phyloP scores from a whole-genome alignment of 2,113 vertebrate genomes.

The Cyphomyrus plagiostoma region DNA sequence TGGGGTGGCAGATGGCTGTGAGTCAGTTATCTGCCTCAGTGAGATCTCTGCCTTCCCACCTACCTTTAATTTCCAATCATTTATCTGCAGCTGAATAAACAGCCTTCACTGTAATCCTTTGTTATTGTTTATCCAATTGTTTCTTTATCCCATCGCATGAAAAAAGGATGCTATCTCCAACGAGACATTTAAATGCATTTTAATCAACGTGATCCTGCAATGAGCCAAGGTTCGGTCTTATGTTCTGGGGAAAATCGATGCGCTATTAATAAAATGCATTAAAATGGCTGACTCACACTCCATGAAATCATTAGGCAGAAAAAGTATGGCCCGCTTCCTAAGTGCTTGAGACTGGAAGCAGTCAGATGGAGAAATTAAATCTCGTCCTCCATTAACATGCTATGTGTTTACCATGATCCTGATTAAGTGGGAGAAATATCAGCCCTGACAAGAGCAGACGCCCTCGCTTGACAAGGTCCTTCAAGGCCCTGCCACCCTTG shows the following conservation, averaged over 20 bases:
- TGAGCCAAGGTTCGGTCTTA: neutral
- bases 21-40: neutral
- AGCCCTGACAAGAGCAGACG: neutral
- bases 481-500: neutral
- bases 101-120: neutral
- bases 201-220: neutral
- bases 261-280: slow-evolving; percentile 18
- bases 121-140: neutral
- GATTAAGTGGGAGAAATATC: slow-evolving; percentile 2
- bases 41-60: neutral
- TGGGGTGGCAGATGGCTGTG: too few species aligned
- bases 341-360: neutral
- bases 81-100: neutral
- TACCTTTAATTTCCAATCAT: neutral
- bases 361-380: slow-evolving; percentile 12
- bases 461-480: neutral
- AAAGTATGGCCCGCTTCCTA: neutral
- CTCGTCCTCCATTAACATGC: slow-evolving; percentile 9
- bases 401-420: slow-evolving; percentile 4
- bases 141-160: neutral
- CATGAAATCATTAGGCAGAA: slow-evolving; percentile 16
- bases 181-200: slow-evolving; percentile 12
- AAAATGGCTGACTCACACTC: slow-evolving; percentile 11
- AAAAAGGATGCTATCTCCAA: neutral
- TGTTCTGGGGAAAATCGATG: slow-evolving; percentile 14